These are phyloP conservation scores for Helleia helle DNA, from an alignment of 2,888 invertebrate genomes.

Conservation along the genomic window DNA sequence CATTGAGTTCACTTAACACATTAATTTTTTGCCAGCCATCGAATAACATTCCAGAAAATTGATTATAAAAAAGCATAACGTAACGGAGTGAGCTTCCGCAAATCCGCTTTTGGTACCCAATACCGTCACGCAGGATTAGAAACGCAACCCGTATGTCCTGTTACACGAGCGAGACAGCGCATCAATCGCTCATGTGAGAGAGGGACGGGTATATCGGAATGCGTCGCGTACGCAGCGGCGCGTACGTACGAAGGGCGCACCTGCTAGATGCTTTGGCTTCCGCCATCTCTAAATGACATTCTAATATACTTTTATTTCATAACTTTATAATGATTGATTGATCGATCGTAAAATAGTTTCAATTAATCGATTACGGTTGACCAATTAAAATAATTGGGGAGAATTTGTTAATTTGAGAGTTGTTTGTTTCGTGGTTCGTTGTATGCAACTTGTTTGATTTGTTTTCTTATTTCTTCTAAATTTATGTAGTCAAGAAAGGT, in stretches of 20 bases:
- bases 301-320: slow-evolving; percentile 3
- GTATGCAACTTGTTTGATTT: too few species aligned
- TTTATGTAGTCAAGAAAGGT: too few species aligned
- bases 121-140: slow-evolving; percentile 2
- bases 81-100: slow-evolving; percentile 4
- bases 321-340: neutral
- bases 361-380: too few species aligned
- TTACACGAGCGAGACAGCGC: neutral
- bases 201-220: slow-evolving; percentile 8
- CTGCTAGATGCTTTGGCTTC: slow-evolving; percentile 13
- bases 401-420: too few species aligned
- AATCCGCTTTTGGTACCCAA: slow-evolving; percentile 1
- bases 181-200: neutral
- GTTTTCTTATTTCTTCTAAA: too few species aligned
- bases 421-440: too few species aligned
- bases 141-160: neutral
- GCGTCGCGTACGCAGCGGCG: slow-evolving; percentile 12
- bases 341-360: too few species aligned
- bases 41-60: too few species aligned
- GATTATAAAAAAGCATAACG: too few species aligned
- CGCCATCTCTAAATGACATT: slow-evolving; percentile 7
- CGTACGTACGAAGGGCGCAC: slow-evolving; percentile 15
- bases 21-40: too few species aligned
- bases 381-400: too few species aligned
- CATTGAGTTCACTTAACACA: too few species aligned